Evolutionary conservation across 2,888 invertebrate genomes (phyloP).

Genomic region (Noctua fimbriata): DNA sequence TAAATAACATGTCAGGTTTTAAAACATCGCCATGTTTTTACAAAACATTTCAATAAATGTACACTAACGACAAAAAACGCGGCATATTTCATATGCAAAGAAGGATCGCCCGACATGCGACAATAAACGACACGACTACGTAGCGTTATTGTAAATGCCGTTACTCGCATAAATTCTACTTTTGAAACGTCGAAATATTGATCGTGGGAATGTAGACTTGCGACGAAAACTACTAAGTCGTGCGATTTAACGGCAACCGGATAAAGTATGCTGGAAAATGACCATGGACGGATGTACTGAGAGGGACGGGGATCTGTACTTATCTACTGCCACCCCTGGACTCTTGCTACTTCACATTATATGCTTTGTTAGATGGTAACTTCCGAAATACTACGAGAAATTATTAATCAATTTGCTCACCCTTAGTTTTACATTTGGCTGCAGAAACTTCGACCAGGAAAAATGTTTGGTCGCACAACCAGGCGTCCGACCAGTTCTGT

Average conservation of each 20-base stretch:
- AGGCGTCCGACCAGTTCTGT: too few relatives aligned
- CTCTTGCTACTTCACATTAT: not conserved
- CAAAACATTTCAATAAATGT: constrained; percentile 52
- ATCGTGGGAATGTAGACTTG: constrained; percentile 41
- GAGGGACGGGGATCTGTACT: not conserved
- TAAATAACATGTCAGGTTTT: not conserved
- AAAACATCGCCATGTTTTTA: not conserved
- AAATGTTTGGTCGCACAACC: too few relatives aligned
- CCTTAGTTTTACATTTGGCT: too few relatives aligned
- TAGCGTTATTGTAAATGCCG: constrained; percentile 68
- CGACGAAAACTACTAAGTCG: constrained; percentile 37
- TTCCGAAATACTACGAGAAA: too few relatives aligned
- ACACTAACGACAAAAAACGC: constrained; percentile 60
- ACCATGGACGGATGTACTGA: not conserved
- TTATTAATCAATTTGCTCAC: too few relatives aligned
- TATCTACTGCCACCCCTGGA: not conserved
- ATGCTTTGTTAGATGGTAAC: not conserved
- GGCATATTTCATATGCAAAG: constrained; percentile 65
- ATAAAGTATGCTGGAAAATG: not conserved
- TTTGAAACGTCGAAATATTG: constrained; percentile 63
- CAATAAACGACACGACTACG: constrained; percentile 64
- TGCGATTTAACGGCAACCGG: not conserved
- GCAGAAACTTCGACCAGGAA: too few relatives aligned
- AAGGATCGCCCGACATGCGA: constrained; percentile 63
- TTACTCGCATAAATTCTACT: constrained; percentile 68